Conservation (phyloP, 2,113 vertebrate species). For the Phalacrocorax aristotelis region DNA sequence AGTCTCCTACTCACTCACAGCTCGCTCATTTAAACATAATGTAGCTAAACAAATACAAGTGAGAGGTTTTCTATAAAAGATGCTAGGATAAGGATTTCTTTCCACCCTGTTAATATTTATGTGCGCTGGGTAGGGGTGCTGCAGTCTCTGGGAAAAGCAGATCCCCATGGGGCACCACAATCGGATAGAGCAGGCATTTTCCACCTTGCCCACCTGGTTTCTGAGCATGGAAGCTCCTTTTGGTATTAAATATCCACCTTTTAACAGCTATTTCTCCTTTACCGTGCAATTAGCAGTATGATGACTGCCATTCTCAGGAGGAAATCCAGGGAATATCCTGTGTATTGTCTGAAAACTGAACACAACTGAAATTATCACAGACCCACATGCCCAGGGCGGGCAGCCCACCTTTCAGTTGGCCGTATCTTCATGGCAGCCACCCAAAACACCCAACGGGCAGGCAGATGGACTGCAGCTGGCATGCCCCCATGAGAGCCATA, state of each 20-base stretch:
- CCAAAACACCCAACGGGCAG: accelerated
- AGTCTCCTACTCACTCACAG: not conserved
- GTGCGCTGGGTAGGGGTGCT: not conserved
- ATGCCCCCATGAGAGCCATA: accelerated
- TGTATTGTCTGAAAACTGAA: not conserved
- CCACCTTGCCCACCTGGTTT: accelerated
- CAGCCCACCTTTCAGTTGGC: no score
- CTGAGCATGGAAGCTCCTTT: not conserved
- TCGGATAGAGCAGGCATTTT: not conserved
- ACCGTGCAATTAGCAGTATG: accelerated
- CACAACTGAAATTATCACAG: not conserved
- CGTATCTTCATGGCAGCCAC: not conserved
- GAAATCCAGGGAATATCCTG: not conserved
- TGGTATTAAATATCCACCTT: not conserved
- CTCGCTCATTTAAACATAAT: not conserved
- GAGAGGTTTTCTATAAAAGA: not conserved
- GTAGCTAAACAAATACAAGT: not conserved
- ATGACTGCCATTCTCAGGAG: not conserved
- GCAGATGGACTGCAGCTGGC: not conserved
- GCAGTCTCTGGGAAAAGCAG: not conserved
- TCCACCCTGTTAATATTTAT: accelerated
- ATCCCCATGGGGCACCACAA: accelerated
- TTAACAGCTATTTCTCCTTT: not conserved
- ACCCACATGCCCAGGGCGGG: accelerated
- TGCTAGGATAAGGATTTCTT: not conserved